Evolutionary conservation across 2,888 invertebrate species (phyloP).

Genomic region (Elegia similella): DNA sequence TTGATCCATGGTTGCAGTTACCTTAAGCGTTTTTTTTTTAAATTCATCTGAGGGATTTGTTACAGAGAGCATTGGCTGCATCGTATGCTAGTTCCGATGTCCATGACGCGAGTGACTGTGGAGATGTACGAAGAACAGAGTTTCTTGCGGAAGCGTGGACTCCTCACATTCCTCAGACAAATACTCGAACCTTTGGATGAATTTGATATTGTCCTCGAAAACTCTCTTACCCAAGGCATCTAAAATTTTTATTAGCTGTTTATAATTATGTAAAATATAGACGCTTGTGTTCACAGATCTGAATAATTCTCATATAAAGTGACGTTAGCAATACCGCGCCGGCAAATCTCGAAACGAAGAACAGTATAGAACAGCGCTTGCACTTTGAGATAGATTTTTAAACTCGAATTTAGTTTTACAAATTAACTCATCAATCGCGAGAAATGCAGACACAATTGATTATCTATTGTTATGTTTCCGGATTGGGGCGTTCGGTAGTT

Average conservation of each 20-base stretch:
- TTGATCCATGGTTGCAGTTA: too few species aligned
- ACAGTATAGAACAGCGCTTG: background rate
- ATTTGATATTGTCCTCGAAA: conserved; percentile 92
- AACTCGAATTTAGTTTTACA: conserved; percentile 11
- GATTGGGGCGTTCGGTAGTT: too few species aligned
- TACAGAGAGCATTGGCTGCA: conserved; percentile 93
- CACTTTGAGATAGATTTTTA: background rate
- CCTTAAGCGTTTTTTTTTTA: too few species aligned
- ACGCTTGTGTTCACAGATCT: conserved; percentile 13
- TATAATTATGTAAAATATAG: background rate
- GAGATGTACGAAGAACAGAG: conserved; percentile 99
- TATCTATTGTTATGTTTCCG: too few species aligned
- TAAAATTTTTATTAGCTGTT: conserved; percentile 32
- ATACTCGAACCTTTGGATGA: conserved; percentile 95
- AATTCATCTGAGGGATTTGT: conserved; percentile 25
- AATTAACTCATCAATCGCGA: too few species aligned
- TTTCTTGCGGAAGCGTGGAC: conserved; percentile 92
- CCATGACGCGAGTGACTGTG: conserved; percentile 91
- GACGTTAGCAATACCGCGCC: background rate
- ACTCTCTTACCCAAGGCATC: conserved; percentile 87
- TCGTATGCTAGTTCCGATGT: conserved; percentile 95
- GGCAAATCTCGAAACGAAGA: background rate
- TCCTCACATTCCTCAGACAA: conserved; percentile 93
- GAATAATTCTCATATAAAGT: background rate
- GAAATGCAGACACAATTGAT: too few species aligned